Evolutionary conservation across 1,140 invertebrate genomes (phyloP).

Genomic region (Carposina sasakii): DNA sequence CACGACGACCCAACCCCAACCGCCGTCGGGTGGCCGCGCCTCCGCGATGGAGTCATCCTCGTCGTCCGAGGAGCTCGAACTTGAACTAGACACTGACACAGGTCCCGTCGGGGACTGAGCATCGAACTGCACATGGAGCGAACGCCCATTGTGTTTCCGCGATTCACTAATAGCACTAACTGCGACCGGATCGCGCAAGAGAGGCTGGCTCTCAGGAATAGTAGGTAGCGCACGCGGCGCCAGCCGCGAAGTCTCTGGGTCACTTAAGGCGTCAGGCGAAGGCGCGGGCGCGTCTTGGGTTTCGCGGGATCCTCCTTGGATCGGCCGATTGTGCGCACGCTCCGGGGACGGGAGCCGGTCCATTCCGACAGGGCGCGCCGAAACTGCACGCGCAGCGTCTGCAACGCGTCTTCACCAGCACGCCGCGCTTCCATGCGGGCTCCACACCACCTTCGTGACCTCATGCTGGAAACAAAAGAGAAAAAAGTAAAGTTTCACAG

Average conservation of each 20-base stretch:
- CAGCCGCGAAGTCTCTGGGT: slow-evolving; percentile 50
- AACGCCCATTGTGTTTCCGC: slow-evolving; percentile 51
- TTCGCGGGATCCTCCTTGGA: slow-evolving; percentile 64
- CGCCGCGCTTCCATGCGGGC: slow-evolving; percentile 67
- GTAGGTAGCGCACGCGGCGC: slow-evolving; percentile 47
- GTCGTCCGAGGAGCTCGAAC: slow-evolving; percentile 74
- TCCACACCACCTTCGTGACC: slow-evolving; percentile 60
- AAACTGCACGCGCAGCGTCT: slow-evolving; percentile 52
- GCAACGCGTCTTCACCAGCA: slow-evolving; percentile 54
- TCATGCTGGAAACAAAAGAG: slow-evolving; percentile 58
- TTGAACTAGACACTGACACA: slow-evolving; percentile 66
- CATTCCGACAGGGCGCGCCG: slow-evolving; percentile 63
- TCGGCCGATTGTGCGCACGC: slow-evolving; percentile 53
- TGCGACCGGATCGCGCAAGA: slow-evolving; percentile 40
- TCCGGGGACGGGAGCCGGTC: slow-evolving; percentile 62
- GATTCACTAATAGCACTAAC: slow-evolving; percentile 29
- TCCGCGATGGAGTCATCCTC: slow-evolving; percentile 77
- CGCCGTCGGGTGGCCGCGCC: slow-evolving; percentile 81
- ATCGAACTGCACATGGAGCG: slow-evolving; percentile 76
- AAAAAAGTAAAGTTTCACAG: slow-evolving; percentile 6
- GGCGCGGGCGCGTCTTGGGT: slow-evolving; percentile 37
- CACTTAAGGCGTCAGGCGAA: slow-evolving; percentile 48
- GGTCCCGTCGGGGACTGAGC: slow-evolving; percentile 58
- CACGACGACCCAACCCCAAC: slow-evolving; percentile 88
- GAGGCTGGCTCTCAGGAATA: slow-evolving; percentile 58